Percentiles rank a stretch among this genome's conserved stretches.
Evolutionary conservation across 2,797 vertebrate genomes (phyloP).

Genomic region (Pelochelys cantorii): DNA sequence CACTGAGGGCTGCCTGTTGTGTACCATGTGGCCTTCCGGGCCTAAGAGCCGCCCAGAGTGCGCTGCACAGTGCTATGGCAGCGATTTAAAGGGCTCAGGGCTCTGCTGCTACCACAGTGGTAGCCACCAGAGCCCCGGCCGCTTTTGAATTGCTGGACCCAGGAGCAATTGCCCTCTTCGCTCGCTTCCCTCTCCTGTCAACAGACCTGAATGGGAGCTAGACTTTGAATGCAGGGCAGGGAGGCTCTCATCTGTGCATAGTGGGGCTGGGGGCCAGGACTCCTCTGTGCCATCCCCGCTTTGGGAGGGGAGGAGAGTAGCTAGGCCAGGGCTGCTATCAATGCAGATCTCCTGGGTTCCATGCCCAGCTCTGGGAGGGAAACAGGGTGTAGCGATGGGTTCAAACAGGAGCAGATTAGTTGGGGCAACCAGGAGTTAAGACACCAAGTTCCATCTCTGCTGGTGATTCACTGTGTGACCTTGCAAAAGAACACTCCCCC

Average conservation of each 20-base stretch:
- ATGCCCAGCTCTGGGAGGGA: not conserved
- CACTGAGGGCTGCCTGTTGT: too few species aligned
- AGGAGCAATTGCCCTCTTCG: too few species aligned
- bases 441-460: not conserved
- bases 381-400: not conserved
- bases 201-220: not conserved
- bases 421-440: not conserved
- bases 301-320: not conserved
- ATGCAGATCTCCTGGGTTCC: not conserved
- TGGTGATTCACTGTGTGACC: not conserved
- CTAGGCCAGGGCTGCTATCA: not conserved
- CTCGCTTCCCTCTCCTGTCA: too few species aligned
- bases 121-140: too few species aligned
- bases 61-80: too few species aligned
- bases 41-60: too few species aligned
- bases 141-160: too few species aligned
- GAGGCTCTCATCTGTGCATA: not conserved
- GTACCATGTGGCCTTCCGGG: too few species aligned
- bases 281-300: not conserved
- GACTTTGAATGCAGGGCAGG: not conserved
- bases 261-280: not conserved
- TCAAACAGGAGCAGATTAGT: not conserved
- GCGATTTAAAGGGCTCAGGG: too few species aligned
- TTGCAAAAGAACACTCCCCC: not conserved
- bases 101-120: too few species aligned